A percentile compares a stretch with the other conserved stretches of the same genome.
These are phyloP conservation scores for Chauna torquata DNA, from an alignment of 2,113 vertebrate genomes.

Conservation along the genomic window DNA sequence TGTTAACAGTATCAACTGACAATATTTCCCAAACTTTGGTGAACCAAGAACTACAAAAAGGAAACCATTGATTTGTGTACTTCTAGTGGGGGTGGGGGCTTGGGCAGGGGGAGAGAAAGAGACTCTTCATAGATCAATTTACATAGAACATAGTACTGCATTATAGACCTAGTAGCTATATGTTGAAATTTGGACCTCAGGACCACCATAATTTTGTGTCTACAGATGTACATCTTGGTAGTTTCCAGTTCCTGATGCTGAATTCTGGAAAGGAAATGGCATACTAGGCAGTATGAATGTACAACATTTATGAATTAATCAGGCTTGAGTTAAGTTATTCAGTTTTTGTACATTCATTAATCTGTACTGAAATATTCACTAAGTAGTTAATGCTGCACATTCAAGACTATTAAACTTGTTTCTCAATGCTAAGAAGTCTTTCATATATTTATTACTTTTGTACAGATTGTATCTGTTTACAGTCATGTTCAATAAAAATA, in stretches of 20 bases:
- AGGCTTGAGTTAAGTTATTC: neutral
- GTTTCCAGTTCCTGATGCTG: neutral
- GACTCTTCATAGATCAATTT: neutral
- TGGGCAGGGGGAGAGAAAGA: no score
- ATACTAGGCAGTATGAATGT: neutral
- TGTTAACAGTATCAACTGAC: neutral
- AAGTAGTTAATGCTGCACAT: neutral
- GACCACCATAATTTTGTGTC: neutral
- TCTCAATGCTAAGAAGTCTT: neutral
- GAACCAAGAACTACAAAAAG: neutral
- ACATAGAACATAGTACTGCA: fast-evolving
- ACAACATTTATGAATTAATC: neutral
- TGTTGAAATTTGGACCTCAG: neutral
- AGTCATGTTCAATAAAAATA: neutral
- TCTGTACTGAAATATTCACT: neutral
- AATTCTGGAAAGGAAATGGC: neutral
- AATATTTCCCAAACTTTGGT: neutral
- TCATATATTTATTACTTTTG: neutral
- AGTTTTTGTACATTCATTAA: neutral
- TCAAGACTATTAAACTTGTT: neutral
- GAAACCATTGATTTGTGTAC: neutral
- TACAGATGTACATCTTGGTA: neutral
- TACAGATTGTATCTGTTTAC: neutral
- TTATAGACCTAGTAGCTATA: neutral
- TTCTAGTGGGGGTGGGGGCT: neutral